Evolutionary conservation across 1,140 invertebrate genomes (phyloP), one percentile per base, ranked within the genome.

Genomic region (Mactra quadrangularis): DNA sequence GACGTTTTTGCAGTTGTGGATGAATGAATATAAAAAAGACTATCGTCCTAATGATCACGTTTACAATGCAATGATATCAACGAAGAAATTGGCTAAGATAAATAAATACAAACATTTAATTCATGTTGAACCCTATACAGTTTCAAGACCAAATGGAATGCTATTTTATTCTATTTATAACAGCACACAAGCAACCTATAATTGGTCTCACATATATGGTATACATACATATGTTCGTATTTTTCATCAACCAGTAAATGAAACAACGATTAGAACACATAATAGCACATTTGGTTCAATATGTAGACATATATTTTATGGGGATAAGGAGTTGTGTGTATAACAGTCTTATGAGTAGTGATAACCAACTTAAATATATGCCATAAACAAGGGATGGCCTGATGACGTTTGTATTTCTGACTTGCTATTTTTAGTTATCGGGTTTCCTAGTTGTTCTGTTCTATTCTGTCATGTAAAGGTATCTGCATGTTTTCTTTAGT

Each of bases 281-380:
- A 72, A 72, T 38, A 38, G 25, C 22, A 72, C 70, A 2, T 45
- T 57, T 35, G 70, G 70, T 17, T 55, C 70, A 9, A 57, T 72
- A 4, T 72, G 50, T 35, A 45, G 50, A 9, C 70, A 72, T 57
- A 25, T 72, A 15, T 72, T 72, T 15, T 72, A 25, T 57, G 70
- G 70, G 19, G 55, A 72, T 47, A 72, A 72, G 27, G 70, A 55
- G 38, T n/a, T 72, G 3, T 72, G 70, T 41, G 38, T 7, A 15
- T 41, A 41, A 41, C 6, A 15, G 15, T 41, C 38, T 41, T 41
- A n/a, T n/a, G n/a, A n/a, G n/a, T n/a, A n/a, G n/a, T n/a, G n/a
- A n/a, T n/a, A n/a, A n/a, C n/a, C n/a, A n/a, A n/a, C n/a, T n/a
- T n/a, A n/a, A n/a, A n/a, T n/a, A n/a, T n/a, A n/a, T n/a, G n/a